These are phyloP conservation scores for Hystrix cristata DNA, from an alignment of 2,113 vertebrate species.

Conservation along the genomic window DNA sequence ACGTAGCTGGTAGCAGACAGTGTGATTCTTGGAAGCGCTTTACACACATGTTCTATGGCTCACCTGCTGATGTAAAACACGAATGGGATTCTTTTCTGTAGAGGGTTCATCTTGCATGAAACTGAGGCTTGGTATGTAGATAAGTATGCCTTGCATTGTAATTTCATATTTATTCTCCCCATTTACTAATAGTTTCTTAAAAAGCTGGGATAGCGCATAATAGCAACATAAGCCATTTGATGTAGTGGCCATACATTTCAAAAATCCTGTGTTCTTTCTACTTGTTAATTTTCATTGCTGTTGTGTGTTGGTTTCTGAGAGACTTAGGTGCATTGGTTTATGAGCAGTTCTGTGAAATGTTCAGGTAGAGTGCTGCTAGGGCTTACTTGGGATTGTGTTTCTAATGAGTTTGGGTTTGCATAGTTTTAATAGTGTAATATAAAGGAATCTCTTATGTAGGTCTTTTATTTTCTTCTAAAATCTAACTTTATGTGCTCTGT, in stretches of 20 bases:
- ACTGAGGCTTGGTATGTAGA: background rate
- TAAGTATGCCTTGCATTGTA: background rate
- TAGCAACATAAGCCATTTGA: background rate
- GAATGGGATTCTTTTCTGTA: background rate
- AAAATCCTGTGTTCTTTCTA: background rate
- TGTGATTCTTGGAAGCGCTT: background rate
- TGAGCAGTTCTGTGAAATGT: background rate
- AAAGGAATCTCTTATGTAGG: background rate
- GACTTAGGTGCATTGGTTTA: background rate
- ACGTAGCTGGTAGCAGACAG: slow-evolving; percentile 12
- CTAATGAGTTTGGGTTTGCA: background rate
- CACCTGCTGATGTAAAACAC: background rate
- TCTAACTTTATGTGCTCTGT: background rate
- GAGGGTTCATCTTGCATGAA: background rate
- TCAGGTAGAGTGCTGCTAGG: background rate
- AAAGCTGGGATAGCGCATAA: background rate
- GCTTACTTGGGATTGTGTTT: slow-evolving; percentile 16
- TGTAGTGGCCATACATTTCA: background rate
- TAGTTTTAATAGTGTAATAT: slow-evolving; percentile 15
- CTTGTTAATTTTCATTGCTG: background rate
- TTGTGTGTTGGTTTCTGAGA: slow-evolving; percentile 3
- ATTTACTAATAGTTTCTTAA: background rate
- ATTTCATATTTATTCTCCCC: slow-evolving; percentile 50
- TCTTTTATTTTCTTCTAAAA: slow-evolving; percentile 44
- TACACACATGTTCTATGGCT: background rate